phyloP scores from a whole-genome alignment of 2,888 invertebrate species.

The Danaus chrysippus region DNA sequence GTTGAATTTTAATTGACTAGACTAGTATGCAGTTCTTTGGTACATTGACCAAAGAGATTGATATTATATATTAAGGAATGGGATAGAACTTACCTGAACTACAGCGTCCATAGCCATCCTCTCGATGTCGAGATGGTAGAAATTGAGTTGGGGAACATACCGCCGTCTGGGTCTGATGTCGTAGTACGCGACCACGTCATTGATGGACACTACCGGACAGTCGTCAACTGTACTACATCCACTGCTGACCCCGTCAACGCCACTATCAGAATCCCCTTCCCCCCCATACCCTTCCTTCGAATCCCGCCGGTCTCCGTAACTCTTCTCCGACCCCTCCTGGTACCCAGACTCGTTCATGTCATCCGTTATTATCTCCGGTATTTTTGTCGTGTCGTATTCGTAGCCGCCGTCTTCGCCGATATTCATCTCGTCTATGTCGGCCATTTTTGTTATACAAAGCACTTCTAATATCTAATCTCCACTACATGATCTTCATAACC shows the following conservation, averaged over 20 bases:
- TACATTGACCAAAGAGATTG: neutral
- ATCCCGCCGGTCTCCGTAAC: conserved; percentile 67
- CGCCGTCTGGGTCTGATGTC: conserved; percentile 67
- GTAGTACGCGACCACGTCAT: conserved; percentile 73
- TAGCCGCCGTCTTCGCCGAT: conserved; percentile 64
- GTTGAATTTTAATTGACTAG: too few species aligned
- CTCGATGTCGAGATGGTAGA: conserved; percentile 70
- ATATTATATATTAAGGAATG: too few species aligned
- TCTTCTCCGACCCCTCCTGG: conserved; percentile 69
- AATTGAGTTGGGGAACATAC: conserved; percentile 68
- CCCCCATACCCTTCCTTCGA: conserved; percentile 70
- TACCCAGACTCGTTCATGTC: conserved; percentile 74
- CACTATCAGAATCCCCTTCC: conserved; percentile 74
- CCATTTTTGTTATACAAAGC: conserved; percentile 47
- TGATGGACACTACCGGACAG: conserved; percentile 76
- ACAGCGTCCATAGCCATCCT: conserved; percentile 63
- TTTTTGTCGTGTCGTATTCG: conserved; percentile 62
- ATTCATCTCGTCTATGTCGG: conserved; percentile 58
- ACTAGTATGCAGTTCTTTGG: neutral
- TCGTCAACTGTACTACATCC: conserved; percentile 79
- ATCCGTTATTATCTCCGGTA: conserved; percentile 70
- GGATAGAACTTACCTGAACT: conserved; percentile 54
- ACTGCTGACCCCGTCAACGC: conserved; percentile 79
- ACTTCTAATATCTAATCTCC: conserved; percentile 45
- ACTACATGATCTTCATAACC: conserved; percentile 65